Evolutionary conservation across 2,113 vertebrate genomes (phyloP), one percentile per base, ranked within the genome.

Genomic region (Notarius lentiginosus): DNA sequence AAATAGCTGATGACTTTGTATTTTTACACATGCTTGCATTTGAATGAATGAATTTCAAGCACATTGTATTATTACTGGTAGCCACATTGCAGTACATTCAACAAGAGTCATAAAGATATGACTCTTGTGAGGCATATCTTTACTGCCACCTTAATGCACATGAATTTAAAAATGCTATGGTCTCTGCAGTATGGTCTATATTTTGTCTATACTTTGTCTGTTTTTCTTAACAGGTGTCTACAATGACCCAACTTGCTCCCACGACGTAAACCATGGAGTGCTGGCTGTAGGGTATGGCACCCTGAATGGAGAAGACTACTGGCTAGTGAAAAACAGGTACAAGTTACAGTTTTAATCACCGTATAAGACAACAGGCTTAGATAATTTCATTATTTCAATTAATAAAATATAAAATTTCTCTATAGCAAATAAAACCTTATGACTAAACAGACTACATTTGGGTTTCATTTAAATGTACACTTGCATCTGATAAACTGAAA

Each of bases 251-350:
- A 61, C 9, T 24, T 99, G 98, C 90, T 90, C 90, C 0, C 91
- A 95, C 61, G 5, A 56, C 0, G 91, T 97, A 66, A 98, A 98
- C 87, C 98, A 99, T 0, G 97, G 0, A 0, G 97, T 99, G 2
- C 87, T 99, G 0, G 94, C 90, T 0, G 86, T 97, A 0, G 98
- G 98, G 8, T 99, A 99, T 0, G 98, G 98, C 1, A 95, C 91
- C 0, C 75, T 94, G 1, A n/a, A 93, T 0, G 95, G 96, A 9
- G 91, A 95, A 66, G 97, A 99, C 20, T 99, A 95, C 41, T 99
- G 98, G 98, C 95, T 99, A 61, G 93, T 99, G 60, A 99, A 99
- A 91, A 99, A 99, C 95, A 99, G 98, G 98, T 98, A 92, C 88
- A 88, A 73, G 1, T 18, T n/a, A 2, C 34, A 83, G n/a, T 82